Conservation (phyloP, 92 coral and sea anemone species). For the Heteractis magnifica region DNA sequence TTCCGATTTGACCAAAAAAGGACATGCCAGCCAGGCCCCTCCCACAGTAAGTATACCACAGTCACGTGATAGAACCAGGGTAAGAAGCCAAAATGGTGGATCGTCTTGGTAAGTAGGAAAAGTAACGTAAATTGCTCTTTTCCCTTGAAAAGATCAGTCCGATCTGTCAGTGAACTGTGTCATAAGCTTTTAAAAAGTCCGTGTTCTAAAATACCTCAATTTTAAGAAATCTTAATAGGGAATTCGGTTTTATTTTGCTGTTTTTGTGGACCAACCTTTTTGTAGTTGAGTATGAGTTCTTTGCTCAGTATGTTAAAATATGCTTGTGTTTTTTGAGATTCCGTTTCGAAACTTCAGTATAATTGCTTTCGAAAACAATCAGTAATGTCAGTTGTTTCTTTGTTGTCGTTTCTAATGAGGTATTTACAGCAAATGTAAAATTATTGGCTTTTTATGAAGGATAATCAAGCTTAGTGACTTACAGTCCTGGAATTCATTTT, state of each 20-base stretch:
- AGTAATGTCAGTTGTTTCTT: neutral
- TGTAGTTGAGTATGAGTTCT: neutral
- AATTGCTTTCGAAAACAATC: conserved; percentile 3
- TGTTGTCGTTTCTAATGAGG: neutral
- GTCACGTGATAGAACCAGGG: conserved; percentile 39
- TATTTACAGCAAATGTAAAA: neutral
- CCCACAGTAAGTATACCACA: neutral
- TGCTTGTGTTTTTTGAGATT: neutral
- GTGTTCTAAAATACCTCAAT: neutral
- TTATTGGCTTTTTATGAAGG: neutral
- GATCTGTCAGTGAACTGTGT: neutral
- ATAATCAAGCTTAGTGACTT: neutral
- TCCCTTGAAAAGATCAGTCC: neutral
- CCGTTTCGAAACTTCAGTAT: neutral
- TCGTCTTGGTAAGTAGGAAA: conserved; percentile 69
- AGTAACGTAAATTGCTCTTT: neutral
- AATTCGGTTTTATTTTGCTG: neutral
- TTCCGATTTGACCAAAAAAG: conserved; percentile 37
- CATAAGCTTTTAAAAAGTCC: neutral
- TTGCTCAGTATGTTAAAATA: neutral
- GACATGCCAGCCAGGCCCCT: conserved; percentile 1
- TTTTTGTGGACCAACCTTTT: neutral
- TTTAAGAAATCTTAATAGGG: neutral
- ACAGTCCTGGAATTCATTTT: neutral
- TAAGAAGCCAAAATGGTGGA: conserved; percentile 79